These are phyloP conservation scores for Archips xylosteana DNA, from an alignment of 2,888 invertebrate genomes.

Conservation along the genomic window DNA sequence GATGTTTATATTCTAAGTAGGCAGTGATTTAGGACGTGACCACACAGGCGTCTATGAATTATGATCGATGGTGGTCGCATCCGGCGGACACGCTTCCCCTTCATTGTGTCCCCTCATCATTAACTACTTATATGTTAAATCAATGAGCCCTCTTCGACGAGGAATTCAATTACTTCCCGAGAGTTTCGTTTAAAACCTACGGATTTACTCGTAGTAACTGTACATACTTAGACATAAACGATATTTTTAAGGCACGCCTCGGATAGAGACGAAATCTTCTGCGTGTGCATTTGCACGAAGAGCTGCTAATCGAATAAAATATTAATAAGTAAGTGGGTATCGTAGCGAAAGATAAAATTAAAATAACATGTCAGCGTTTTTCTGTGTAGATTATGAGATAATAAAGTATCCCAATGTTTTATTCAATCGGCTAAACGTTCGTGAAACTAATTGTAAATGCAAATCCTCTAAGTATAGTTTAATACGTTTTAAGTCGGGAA, in stretches of 20 bases:
- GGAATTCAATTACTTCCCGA: slow-evolving; percentile 16
- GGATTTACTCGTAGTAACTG: background rate
- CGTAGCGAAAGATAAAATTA: too few relatives aligned
- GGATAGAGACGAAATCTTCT: too few relatives aligned
- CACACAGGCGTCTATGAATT: slow-evolving; percentile 21
- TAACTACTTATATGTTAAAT: slow-evolving; percentile 45
- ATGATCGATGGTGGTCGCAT: slow-evolving; percentile 68
- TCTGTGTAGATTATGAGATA: too few relatives aligned
- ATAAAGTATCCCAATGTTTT: slow-evolving; percentile 1
- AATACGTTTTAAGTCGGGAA: slow-evolving; percentile 52
- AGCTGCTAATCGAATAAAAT: too few relatives aligned
- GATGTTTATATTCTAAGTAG: slow-evolving; percentile 28
- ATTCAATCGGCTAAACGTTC: slow-evolving; percentile 23
- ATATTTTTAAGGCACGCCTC: too few relatives aligned
- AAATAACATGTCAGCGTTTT: too few relatives aligned
- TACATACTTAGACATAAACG: too few relatives aligned
- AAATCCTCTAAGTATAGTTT: slow-evolving; percentile 37
- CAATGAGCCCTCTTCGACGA: slow-evolving; percentile 37
- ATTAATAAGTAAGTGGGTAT: too few relatives aligned
- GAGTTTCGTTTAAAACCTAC: background rate
- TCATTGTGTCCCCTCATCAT: slow-evolving; percentile 71
- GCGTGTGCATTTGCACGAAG: too few relatives aligned
- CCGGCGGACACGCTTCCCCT: slow-evolving; percentile 81
- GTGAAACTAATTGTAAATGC: slow-evolving; percentile 38
- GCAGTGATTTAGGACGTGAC: slow-evolving; percentile 29